Percentiles rank a stretch among this genome's conserved stretches.
Conservation (phyloP, 2,888 invertebrate genomes). For the Zhuqinia jingwanae region DNA sequence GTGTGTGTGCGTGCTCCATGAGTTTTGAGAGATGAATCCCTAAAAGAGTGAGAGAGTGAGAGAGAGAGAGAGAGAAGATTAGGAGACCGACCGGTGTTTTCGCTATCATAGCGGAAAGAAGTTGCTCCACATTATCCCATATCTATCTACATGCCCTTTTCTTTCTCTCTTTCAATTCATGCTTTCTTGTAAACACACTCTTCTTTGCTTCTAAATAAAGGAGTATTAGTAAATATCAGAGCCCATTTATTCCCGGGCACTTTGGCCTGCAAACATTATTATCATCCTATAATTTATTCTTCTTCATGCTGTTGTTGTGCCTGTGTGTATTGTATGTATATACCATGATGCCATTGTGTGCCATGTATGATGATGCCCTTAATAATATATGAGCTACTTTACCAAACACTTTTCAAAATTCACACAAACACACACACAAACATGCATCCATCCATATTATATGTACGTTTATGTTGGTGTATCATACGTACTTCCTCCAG, state of each 20-base stretch:
- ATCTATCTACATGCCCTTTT: background rate
- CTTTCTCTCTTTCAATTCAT: background rate
- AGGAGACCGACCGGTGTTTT: constrained; percentile 41
- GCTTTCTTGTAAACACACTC: background rate
- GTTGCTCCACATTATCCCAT: background rate
- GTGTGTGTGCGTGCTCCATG: background rate
- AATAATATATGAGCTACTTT: constrained; percentile 67
- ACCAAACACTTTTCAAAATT: constrained; percentile 52
- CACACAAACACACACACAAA: background rate
- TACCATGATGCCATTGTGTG: background rate
- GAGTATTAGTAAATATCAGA: constrained; percentile 28
- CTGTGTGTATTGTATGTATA: no score
- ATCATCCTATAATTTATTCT: no score
- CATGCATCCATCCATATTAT: background rate
- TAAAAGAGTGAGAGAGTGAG: background rate
- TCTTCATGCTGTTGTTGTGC: no score
- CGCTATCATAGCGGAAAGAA: constrained; percentile 9
- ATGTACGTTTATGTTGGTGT: no score
- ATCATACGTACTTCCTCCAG: background rate
- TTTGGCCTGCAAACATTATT: no score
- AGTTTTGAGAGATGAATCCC: constrained; percentile 25
- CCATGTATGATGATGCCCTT: constrained; percentile 54
- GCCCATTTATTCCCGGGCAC: background rate
- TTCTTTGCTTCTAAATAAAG: background rate
- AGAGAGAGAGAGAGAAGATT: constrained; percentile 32